These are phyloP conservation scores for Empis livida DNA, from an alignment of 2,888 invertebrate genomes.

Conservation along the genomic window DNA sequence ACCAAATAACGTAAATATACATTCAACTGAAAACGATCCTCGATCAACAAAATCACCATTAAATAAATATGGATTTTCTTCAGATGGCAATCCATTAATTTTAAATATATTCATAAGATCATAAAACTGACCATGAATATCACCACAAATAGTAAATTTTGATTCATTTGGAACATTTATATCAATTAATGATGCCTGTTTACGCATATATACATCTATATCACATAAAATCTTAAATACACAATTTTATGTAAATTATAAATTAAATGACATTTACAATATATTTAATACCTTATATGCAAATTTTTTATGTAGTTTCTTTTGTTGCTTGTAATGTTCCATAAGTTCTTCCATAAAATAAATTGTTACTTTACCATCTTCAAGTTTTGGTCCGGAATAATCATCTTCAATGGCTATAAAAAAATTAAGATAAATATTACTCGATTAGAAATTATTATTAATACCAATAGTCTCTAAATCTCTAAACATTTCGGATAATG, in stretches of 20 bases:
- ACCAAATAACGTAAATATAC: conserved; percentile 93
- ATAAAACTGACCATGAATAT: conserved; percentile 98
- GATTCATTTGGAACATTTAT: conserved; percentile 71
- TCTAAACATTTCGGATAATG: conserved; percentile 68
- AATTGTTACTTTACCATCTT: conserved; percentile 75
- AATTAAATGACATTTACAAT: neutral
- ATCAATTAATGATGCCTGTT: conserved; percentile 79
- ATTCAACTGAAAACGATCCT: conserved; percentile 98
- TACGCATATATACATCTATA: conserved; percentile 70
- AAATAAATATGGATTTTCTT: conserved; percentile 92
- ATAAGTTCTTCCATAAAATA: conserved; percentile 83
- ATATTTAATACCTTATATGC: conserved; percentile 72
- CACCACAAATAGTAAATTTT: conserved; percentile 97
- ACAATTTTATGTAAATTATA: conserved; percentile 1
- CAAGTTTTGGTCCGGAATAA: conserved; percentile 82
- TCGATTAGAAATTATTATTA: conserved; percentile 6
- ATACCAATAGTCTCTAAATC: conserved; percentile 87
- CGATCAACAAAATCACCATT: conserved; percentile 99
- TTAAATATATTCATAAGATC: conserved; percentile 96
- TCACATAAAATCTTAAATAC: conserved; percentile 75
- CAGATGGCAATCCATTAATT: conserved; percentile 88
- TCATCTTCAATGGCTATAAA: conserved; percentile 81
- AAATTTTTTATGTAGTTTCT: conserved; percentile 89
- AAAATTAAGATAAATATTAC: conserved; percentile 1
- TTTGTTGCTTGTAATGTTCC: conserved; percentile 80